A percentile compares a stretch with the other conserved stretches of the same genome.
Evolutionary conservation across 2,113 vertebrate species (phyloP).

Genomic region (Microtus ochrogaster): DNA sequence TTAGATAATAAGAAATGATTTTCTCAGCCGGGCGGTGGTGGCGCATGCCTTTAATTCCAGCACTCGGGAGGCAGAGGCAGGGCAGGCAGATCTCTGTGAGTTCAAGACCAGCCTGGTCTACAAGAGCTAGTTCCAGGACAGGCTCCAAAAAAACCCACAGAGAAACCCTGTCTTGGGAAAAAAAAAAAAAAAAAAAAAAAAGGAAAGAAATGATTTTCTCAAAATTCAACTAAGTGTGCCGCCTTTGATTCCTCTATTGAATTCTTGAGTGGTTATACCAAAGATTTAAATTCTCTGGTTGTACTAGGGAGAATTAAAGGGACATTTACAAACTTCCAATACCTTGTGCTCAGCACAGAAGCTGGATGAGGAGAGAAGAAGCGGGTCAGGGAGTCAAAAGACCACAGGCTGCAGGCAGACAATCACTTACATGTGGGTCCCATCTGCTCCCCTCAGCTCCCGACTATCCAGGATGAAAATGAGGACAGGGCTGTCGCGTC

Average conservation of each 20-base stretch:
- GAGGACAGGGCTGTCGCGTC: neutral
- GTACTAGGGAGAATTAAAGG: conserved; percentile 9
- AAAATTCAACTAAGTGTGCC: neutral
- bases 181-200: too few species aligned
- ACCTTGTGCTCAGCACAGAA: neutral
- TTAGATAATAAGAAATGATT: neutral
- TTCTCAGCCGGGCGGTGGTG: neutral
- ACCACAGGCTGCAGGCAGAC: neutral
- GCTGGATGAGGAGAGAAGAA: neutral
- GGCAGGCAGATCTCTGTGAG: too few species aligned
- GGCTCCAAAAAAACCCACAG: too few species aligned
- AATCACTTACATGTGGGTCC: rapidly evolving
- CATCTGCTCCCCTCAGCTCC: neutral
- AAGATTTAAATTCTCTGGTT: neutral
- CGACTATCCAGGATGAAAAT: neutral
- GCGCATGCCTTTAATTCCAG: too few species aligned
- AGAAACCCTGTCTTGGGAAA: too few species aligned
- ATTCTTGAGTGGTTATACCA: neutral
- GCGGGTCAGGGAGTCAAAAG: neutral
- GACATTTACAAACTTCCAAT: neutral
- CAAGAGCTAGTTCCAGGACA: too few species aligned
- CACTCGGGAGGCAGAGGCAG: too few species aligned
- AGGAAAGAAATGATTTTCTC: neutral
- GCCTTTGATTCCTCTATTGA: neutral
- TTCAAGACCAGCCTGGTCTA: too few species aligned